phyloP scores from a whole-genome alignment of 2,113 vertebrate genomes.

The Sphyrna mokarran region DNA sequence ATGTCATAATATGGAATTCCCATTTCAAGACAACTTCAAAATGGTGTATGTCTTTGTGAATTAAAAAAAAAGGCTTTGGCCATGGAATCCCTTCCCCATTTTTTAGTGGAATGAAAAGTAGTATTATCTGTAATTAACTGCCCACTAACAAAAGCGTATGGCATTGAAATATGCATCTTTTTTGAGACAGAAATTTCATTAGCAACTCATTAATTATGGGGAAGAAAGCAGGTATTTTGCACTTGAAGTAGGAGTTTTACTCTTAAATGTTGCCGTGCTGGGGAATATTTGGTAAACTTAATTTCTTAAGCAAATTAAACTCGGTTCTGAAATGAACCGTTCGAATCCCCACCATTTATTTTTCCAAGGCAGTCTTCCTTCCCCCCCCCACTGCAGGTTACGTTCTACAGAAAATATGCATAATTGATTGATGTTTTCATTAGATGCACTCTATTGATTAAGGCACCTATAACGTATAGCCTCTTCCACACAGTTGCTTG shows the following conservation, averaged over 20 bases:
- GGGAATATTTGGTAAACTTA: not conserved
- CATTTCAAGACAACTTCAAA: not conserved
- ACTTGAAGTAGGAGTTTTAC: not conserved
- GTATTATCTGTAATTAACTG: not conserved
- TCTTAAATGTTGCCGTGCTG: not conserved
- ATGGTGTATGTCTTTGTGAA: not conserved
- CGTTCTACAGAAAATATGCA: not conserved
- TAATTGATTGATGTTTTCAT: not conserved
- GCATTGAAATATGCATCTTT: not conserved
- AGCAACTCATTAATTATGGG: not conserved
- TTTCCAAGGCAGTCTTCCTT: not conserved
- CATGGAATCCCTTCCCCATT: too few relatives aligned
- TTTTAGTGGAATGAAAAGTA: not conserved
- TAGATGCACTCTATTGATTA: not conserved
- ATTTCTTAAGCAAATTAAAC: not conserved
- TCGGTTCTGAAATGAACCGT: not conserved
- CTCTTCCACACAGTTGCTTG: not conserved
- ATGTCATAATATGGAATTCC: not conserved
- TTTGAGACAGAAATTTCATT: not conserved
- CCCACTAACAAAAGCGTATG: not conserved
- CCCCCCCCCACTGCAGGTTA: not conserved
- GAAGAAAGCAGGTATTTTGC: not conserved
- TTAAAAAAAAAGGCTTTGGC: not conserved
- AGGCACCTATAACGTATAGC: not conserved
- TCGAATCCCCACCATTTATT: not conserved